Base-by-base conservation (phyloP, 2,797 vertebrate species). In the Balearica regulorum region DNA sequence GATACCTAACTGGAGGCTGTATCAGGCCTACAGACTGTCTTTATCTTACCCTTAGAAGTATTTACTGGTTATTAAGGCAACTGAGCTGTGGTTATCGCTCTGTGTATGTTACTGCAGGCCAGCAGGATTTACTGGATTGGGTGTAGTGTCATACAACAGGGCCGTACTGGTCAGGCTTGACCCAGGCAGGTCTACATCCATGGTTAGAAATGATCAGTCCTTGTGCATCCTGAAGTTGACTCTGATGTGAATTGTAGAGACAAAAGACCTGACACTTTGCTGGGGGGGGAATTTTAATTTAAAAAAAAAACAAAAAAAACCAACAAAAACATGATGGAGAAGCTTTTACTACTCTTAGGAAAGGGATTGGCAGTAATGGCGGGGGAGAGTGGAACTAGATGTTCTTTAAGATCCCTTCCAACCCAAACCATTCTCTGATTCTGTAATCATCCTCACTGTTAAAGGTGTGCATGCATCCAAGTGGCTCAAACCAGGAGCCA, bases 31-130 rank as follows among this genome's bases (percentile, higher is more conserved):
- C 43, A 87, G 14, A 6, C 26, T 79, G 78, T 71, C 49, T 89
- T 92, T 93, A 87, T 95, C 89, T 92, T 71, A n/a, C 11, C n/a
- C n/a, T 44, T 90, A 21, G 21, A 69, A 89, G 39, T 81, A 70
- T 87, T 93, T 87, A 77, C 22, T 68, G 64, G 31, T 90, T 93
- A 62, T 93, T 92, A 73, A 53, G 71, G 71, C 81, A 90, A 5
- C 83, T 84, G 83, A 89, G 41, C 66, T 87, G 60, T 68, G 60
- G 55, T 76, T 92, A 41, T 87, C 4, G 2, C 58, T 71, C 22
- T 57, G 25, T 85, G 19, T 64, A 11, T 58, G 55, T 37, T 90
- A 18, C 8, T 84, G 78, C 16, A 7, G 39, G 54, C 58, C 46
- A 33, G 77, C 58, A 66, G 64, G 81, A 57, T 85, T 92, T 89